Conservation (phyloP, 1,140 invertebrate species). For the Drosophila ambigua region DNA sequence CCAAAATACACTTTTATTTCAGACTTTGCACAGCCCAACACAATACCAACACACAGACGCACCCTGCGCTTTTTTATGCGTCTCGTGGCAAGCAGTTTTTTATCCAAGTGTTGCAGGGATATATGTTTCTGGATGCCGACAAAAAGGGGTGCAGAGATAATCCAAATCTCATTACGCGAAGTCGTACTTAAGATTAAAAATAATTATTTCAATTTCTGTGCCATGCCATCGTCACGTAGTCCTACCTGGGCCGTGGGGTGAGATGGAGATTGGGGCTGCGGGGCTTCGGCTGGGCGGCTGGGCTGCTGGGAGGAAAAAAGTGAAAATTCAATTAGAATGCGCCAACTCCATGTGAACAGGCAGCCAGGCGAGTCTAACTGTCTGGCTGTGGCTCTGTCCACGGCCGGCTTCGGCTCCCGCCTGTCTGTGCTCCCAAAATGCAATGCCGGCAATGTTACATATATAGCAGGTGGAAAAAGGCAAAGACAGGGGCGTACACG, state of each 20-base stretch:
- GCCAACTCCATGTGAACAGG: constrained; percentile 73
- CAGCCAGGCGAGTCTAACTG: constrained; percentile 69
- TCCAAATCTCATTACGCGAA: constrained; percentile 82
- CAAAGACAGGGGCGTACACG: not conserved
- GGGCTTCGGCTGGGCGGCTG: not conserved
- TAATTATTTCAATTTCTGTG: constrained; percentile 82
- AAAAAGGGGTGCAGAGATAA: constrained; percentile 61
- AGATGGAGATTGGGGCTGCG: not conserved
- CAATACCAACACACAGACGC: too few species aligned
- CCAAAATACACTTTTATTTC: not conserved
- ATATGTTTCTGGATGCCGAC: constrained; percentile 19
- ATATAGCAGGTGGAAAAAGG: constrained; percentile 31
- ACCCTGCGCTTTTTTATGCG: constrained; percentile 31
- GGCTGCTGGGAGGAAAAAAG: constrained; percentile 51
- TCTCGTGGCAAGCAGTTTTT: constrained; percentile 34
- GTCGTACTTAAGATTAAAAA: constrained; percentile 83
- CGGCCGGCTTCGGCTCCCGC: not conserved
- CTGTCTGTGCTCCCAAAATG: constrained; percentile 52
- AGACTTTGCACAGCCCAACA: not conserved
- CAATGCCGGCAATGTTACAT: constrained; percentile 70
- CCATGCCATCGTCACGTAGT: constrained; percentile 70
- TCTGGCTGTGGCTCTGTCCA: constrained; percentile 42
- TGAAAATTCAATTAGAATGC: constrained; percentile 82
- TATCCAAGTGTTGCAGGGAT: not conserved
- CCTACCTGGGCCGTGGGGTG: constrained; percentile 15